These are phyloP conservation scores for Papilio protenor DNA, from an alignment of 2,888 invertebrate genomes.

Conservation along the genomic window DNA sequence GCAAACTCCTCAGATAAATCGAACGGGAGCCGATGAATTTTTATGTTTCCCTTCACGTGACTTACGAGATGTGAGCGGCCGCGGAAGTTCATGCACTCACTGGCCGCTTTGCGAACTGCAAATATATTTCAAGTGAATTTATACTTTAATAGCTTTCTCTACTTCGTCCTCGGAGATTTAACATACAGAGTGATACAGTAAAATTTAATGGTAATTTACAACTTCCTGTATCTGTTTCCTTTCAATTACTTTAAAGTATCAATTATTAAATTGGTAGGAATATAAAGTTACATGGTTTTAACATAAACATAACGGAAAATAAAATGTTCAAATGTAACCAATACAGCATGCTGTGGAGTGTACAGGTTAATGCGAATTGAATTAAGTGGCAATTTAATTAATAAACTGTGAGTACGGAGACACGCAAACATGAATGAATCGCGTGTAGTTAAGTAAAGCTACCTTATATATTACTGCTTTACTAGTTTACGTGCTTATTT, in stretches of 20 bases:
- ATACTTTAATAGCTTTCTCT: constrained; percentile 24
- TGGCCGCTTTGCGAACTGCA: not conserved
- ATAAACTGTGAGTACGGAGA: not conserved
- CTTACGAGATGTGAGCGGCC: constrained; percentile 43
- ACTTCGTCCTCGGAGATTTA: not conserved
- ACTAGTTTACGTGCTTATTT: too few species aligned
- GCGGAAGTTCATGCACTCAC: constrained; percentile 16
- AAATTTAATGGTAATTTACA: not conserved
- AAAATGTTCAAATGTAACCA: constrained; percentile 2
- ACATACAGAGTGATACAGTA: not conserved
- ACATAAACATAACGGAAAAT: constrained; percentile 22
- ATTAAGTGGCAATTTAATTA: constrained; percentile 36
- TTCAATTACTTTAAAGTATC: not conserved
- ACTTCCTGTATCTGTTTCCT: not conserved
- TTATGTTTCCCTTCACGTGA: constrained; percentile 63
- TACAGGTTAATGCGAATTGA: constrained; percentile 26
- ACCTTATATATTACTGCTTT: not conserved
- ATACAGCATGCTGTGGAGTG: not conserved
- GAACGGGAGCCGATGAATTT: constrained; percentile 68
- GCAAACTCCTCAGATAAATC: constrained; percentile 67
- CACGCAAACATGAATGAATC: constrained; percentile 29
- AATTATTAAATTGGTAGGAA: not conserved
- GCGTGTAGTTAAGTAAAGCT: constrained; percentile 1
- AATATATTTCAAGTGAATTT: constrained; percentile 16
- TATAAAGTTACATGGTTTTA: not conserved